Base-by-base conservation (phyloP, 2,888 invertebrate genomes). In the Fragum sueziense region DNA sequence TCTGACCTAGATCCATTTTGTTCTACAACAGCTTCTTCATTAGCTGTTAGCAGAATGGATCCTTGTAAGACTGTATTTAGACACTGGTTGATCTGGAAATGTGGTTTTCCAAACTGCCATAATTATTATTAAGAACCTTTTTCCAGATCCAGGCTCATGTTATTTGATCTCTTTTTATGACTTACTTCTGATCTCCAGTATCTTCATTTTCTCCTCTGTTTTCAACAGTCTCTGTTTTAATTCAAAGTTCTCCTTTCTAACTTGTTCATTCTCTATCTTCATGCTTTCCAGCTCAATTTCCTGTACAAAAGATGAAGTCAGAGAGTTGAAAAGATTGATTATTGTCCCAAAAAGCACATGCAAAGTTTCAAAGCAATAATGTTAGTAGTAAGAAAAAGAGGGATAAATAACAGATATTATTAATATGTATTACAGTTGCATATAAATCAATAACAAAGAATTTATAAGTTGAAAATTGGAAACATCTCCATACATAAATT, bases 221-320 rank as follows among this genome's bases (percentile, higher is more conserved):
- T 37, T 74, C 79, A 82, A 62, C 57, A 76, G 14, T 29, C 67
- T 62, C 27, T 79, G 79, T 73, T 84, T 85, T 27, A 89, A 71
- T 62, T 81, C 82, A 75, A 88, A 87, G 76, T 88, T 89, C 52
- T 89, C 89, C 70, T 85, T 86, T 54, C 80, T 83, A n/a, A 87
- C 65, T 20, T 76, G 68, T 20, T 83, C 81, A 65, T 79, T 76
- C n/a, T 87, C 85, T 11, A 69, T 62, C 20, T 76, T 76, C 7
- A 87, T 22, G 25, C 34, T 57, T 22, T 86, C 85, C 11, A 80
- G 31, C 59, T 86, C 83, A 29, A 76, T 69, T 67, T 86, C 86
- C 86, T 88, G 72, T 17, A 57, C 74, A 4, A 22, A n/a, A 69
- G 31, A 14, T 4, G 6, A 52, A 52, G 20, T 52, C 4, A 52